Evolutionary conservation across 2,113 vertebrate species (phyloP).

Genomic region (Chlamydotis undulata): DNA sequence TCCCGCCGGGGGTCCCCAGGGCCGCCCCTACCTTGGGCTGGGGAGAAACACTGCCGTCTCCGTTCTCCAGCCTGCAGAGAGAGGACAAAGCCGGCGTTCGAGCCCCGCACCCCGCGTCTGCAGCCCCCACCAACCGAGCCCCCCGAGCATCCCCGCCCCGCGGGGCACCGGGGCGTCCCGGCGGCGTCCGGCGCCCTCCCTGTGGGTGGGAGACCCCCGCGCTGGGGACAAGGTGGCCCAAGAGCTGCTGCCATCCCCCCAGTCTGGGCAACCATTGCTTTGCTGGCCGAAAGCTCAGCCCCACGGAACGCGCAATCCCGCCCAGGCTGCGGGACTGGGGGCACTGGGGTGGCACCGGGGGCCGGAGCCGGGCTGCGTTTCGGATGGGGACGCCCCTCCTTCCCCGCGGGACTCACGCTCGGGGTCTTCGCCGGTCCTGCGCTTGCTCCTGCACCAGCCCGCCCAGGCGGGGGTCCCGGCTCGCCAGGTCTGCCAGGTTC

Average conservation of each 20-base stretch:
- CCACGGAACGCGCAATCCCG: no score
- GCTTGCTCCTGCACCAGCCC: constrained; percentile 82
- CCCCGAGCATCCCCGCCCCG: not conserved
- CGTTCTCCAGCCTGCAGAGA: constrained; percentile 73
- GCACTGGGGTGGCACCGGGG: rapidly evolving
- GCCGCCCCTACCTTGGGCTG: constrained; percentile 69
- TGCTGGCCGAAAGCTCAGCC: not conserved
- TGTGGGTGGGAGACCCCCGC: rapidly evolving
- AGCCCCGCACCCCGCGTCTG: not conserved
- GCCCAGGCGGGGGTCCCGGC: constrained; percentile 78
- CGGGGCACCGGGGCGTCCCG: rapidly evolving
- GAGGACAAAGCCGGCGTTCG: not conserved
- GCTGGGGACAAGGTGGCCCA: rapidly evolving
- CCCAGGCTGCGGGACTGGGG: not conserved
- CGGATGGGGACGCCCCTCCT: not conserved
- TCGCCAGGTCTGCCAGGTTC: constrained; percentile 84
- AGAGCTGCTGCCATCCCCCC: not conserved
- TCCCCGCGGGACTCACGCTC: constrained; percentile 73
- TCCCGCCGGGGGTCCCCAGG: rapidly evolving
- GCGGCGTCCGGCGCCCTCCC: not conserved
- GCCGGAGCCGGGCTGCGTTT: not conserved
- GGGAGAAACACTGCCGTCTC: constrained; percentile 67
- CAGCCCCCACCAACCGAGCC: no score
- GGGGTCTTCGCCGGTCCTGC: constrained; percentile 81
- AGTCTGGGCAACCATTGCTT: rapidly evolving